phyloP scores from a whole-genome alignment of 1,140 invertebrate genomes.

The Neodiprion fabricii region DNA sequence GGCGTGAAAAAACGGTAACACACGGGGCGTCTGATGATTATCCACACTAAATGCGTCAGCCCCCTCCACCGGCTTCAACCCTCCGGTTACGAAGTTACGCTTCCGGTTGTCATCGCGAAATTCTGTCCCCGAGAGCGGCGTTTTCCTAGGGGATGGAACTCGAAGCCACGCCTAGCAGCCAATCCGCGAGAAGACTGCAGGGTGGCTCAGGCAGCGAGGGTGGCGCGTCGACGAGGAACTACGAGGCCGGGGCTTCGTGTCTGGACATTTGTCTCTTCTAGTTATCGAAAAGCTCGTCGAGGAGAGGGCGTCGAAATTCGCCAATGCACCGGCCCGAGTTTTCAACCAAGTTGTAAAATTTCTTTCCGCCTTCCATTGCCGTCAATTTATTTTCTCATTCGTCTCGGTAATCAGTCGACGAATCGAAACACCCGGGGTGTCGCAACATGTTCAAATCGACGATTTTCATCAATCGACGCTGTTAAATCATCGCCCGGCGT shows the following conservation, averaged over 20 bases:
- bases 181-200: background rate
- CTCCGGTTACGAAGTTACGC: background rate
- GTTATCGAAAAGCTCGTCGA: background rate
- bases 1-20: constrained; percentile 34
- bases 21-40: constrained; percentile 33
- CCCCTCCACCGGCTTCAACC: background rate
- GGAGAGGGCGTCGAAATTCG: background rate
- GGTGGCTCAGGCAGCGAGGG: background rate
- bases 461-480: too few relatives aligned
- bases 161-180: constrained; percentile 9
- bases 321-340: background rate
- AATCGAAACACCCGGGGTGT: too few relatives aligned
- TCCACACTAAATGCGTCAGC: constrained; percentile 36
- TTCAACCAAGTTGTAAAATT: too few relatives aligned
- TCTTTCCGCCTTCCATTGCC: too few relatives aligned
- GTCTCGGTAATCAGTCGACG: too few relatives aligned
- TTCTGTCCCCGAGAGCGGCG: background rate
- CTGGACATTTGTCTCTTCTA: constrained; percentile 7
- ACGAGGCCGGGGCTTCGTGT: constrained; percentile 1
- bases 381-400: too few relatives aligned
- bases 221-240: background rate
- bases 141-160: constrained; percentile 12
- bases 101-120: constrained; percentile 16
- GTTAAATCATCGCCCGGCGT: too few relatives aligned
- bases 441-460: too few relatives aligned